Percentiles rank a stretch among this genome's conserved stretches.
These are phyloP conservation scores for Nasonia giraulti DNA, from an alignment of 1,140 invertebrate genomes.

Conservation along the genomic window DNA sequence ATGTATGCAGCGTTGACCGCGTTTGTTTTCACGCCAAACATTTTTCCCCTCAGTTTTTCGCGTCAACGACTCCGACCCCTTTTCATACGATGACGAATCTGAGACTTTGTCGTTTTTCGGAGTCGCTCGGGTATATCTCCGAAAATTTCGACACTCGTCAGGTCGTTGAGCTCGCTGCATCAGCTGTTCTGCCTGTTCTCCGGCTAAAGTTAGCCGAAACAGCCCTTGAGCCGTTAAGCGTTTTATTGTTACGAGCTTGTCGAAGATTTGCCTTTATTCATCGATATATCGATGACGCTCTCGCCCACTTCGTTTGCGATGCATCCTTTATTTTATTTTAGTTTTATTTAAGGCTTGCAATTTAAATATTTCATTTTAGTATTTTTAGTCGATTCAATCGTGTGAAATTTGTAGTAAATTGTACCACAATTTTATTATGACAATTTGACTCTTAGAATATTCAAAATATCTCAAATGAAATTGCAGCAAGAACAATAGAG, in stretches of 20 bases:
- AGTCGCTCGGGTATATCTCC: background rate
- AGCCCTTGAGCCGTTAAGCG: constrained; percentile 8
- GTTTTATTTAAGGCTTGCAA: too few species aligned
- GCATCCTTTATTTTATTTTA: background rate
- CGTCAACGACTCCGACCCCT: background rate
- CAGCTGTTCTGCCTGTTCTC: constrained; percentile 34
- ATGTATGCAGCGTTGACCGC: background rate
- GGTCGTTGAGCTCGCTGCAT: constrained; percentile 40
- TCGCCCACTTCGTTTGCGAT: background rate
- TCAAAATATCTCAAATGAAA: too few species aligned
- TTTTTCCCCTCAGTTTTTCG: background rate
- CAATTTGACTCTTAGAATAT: too few species aligned
- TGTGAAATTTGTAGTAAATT: too few species aligned
- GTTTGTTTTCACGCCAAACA: background rate
- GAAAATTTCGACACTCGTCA: constrained; percentile 28
- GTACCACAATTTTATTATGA: too few species aligned
- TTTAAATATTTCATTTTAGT: too few species aligned
- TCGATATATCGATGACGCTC: background rate
- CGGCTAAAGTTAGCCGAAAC: constrained; percentile 25
- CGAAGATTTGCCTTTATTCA: background rate
- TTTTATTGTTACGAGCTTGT: background rate
- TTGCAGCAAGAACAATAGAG: too few species aligned
- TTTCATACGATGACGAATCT: background rate
- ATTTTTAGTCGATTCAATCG: too few species aligned
- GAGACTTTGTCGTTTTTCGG: background rate